Conservation (phyloP, 92 coral and sea anemone genomes). For the Heteractis magnifica region DNA sequence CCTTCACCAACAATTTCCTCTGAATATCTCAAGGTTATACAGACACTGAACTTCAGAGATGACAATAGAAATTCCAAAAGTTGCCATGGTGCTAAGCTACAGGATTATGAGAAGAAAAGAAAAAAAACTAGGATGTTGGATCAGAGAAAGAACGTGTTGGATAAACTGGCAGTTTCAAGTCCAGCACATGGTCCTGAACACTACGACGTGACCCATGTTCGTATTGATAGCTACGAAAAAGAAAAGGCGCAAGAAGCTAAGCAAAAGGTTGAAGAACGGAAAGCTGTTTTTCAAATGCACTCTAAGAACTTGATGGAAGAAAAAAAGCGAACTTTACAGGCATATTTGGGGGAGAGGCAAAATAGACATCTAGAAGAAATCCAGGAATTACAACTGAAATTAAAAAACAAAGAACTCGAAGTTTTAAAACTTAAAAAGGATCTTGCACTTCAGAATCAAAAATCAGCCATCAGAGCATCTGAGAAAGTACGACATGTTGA, state of each 20-base stretch:
- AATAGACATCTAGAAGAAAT: constrained; percentile 52
- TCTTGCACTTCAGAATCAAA: constrained; percentile 60
- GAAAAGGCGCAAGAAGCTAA: constrained; percentile 51
- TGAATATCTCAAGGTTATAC: constrained; percentile 6
- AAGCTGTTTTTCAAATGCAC: constrained; percentile 35
- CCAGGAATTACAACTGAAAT: constrained; percentile 50
- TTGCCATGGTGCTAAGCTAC: background rate
- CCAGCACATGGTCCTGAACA: constrained; percentile 19
- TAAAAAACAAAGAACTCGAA: constrained; percentile 50
- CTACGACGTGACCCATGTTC: constrained; percentile 44
- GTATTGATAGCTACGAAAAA: constrained; percentile 35
- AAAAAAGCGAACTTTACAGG: constrained; percentile 41
- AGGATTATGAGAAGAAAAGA: background rate
- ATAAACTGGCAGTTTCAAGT: background rate
- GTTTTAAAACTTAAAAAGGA: constrained; percentile 51
- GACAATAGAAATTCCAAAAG: background rate
- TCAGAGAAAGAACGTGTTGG: background rate
- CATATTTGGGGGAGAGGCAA: constrained; percentile 45
- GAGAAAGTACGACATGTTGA: constrained; percentile 65
- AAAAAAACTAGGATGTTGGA: background rate
- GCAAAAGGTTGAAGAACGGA: constrained; percentile 33
- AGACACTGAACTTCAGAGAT: background rate
- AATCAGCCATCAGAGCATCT: constrained; percentile 59
- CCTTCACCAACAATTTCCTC: constrained; percentile 42
- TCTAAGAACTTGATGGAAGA: constrained; percentile 43